A percentile compares a stretch with the other conserved stretches of the same genome.
These are phyloP conservation scores for Byasa hedistus DNA, from an alignment of 2,888 invertebrate species.

Conservation along the genomic window DNA sequence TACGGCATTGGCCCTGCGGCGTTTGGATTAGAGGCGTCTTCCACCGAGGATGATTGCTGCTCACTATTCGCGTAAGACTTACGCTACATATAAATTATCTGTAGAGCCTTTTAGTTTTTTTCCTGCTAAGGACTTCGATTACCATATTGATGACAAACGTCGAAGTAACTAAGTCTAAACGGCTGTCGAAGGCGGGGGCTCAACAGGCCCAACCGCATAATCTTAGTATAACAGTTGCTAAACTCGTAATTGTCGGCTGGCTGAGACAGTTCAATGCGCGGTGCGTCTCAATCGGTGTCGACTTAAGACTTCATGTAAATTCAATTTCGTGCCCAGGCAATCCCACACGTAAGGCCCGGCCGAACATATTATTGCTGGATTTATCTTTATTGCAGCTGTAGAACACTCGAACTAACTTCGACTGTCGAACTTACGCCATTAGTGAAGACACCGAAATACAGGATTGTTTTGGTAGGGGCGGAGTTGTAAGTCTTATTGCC, in stretches of 20 bases:
- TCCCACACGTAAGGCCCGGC: constrained; percentile 76
- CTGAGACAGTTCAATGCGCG: constrained; percentile 56
- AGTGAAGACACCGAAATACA: constrained; percentile 79
- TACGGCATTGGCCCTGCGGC: constrained; percentile 74
- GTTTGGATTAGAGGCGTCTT: constrained; percentile 67
- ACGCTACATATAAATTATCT: constrained; percentile 37
- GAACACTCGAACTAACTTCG: constrained; percentile 79
- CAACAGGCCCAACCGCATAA: constrained; percentile 56
- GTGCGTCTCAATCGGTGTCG: constrained; percentile 67
- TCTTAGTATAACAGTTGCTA: constrained; percentile 59
- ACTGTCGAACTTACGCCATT: constrained; percentile 79
- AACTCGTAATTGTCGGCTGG: constrained; percentile 67
- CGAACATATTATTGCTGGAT: constrained; percentile 79
- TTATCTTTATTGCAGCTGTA: constrained; percentile 79
- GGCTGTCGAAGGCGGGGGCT: constrained; percentile 38
- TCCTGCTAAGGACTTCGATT: not conserved
- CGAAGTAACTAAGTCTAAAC: constrained; percentile 24
- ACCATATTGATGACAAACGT: not conserved
- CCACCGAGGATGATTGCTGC: constrained; percentile 65
- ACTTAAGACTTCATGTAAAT: constrained; percentile 79
- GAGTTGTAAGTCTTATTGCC: constrained; percentile 80
- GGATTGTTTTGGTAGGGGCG: constrained; percentile 77
- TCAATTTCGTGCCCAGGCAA: constrained; percentile 78
- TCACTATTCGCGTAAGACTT: constrained; percentile 54
- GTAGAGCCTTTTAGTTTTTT: not conserved